These are phyloP conservation scores for Andricus grossulariae DNA, from an alignment of 1,140 invertebrate species.

Conservation along the genomic window DNA sequence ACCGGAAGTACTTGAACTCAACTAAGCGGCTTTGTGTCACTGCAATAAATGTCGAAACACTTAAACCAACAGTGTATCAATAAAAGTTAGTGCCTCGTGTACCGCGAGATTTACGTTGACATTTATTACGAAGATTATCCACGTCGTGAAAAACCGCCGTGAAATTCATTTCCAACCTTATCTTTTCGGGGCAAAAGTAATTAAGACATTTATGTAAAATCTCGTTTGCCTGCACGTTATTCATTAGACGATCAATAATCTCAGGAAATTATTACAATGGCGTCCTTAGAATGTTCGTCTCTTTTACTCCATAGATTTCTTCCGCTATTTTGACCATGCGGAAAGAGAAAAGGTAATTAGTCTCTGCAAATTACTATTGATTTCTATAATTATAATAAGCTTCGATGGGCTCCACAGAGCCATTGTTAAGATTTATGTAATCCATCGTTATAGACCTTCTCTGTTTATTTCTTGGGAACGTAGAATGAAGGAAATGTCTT, in stretches of 20 bases:
- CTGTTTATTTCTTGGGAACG: background rate
- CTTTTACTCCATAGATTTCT: too few relatives aligned
- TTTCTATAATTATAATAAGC: background rate
- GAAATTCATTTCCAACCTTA: slow-evolving; percentile 13
- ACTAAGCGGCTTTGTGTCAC: background rate
- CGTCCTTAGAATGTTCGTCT: too few relatives aligned
- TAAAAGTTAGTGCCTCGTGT: slow-evolving; percentile 26
- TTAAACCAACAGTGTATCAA: slow-evolving; percentile 19
- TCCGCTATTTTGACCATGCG: too few relatives aligned
- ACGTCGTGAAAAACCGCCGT: slow-evolving; percentile 10
- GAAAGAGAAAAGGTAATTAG: too few relatives aligned
- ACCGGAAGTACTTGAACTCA: background rate
- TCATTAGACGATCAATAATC: background rate
- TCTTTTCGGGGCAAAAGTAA: background rate
- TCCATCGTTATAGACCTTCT: background rate
- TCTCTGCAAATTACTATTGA: background rate
- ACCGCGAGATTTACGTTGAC: slow-evolving; percentile 7
- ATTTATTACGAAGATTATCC: slow-evolving; percentile 31
- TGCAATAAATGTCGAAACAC: slow-evolving; percentile 26
- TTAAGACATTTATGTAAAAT: slow-evolving; percentile 26
- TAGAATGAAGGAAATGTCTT: background rate
- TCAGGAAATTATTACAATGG: too few relatives aligned
- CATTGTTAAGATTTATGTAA: slow-evolving; percentile 17
- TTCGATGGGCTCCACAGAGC: background rate
- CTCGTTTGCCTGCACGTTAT: background rate